Percentiles rank a stretch among this genome's conserved stretches.
These are phyloP conservation scores for Zaprionus camerounensis DNA, from an alignment of 1,140 invertebrate genomes.

Conservation along the genomic window DNA sequence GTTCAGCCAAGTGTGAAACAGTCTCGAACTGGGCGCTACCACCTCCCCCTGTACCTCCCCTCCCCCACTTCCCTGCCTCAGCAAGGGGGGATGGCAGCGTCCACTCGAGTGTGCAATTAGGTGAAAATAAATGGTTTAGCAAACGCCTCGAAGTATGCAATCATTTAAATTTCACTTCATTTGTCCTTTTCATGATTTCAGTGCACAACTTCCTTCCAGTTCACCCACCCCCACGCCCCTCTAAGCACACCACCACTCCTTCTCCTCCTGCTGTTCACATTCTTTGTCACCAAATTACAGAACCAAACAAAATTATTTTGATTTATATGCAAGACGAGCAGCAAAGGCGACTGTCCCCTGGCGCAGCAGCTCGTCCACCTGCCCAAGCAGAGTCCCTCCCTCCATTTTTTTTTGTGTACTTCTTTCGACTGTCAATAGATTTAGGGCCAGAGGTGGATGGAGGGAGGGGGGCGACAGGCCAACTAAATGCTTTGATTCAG, in stretches of 20 bases:
- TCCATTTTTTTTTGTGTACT: slow-evolving; percentile 29
- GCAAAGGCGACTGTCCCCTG: slow-evolving; percentile 23
- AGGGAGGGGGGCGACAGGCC: background rate
- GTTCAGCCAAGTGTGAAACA: slow-evolving; percentile 55
- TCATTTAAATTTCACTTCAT: slow-evolving; percentile 83
- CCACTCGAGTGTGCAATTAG: slow-evolving; percentile 81
- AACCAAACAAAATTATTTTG: slow-evolving; percentile 79
- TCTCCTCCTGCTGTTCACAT: slow-evolving; percentile 1
- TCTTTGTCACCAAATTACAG: slow-evolving; percentile 63
- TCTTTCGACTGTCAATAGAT: slow-evolving; percentile 60
- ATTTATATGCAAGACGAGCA: slow-evolving; percentile 74
- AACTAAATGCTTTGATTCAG: slow-evolving; percentile 80
- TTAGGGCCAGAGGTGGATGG: slow-evolving; percentile 19
- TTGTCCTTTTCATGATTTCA: slow-evolving; percentile 78
- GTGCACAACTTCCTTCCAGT: background rate
- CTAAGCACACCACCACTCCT: no score
- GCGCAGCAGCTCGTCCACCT: slow-evolving; percentile 22
- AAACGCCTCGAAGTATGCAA: slow-evolving; percentile 80
- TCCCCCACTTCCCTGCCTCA: no score
- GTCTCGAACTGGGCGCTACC: background rate
- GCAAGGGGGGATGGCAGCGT: slow-evolving; percentile 10
- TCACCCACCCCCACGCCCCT: background rate
- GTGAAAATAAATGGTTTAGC: slow-evolving; percentile 81
- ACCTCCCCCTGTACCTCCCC: no score
- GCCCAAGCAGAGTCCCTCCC: slow-evolving; percentile 1